Evolutionary conservation across 1,140 invertebrate species (phyloP).

Genomic region (Tetramorium alpestre): DNA sequence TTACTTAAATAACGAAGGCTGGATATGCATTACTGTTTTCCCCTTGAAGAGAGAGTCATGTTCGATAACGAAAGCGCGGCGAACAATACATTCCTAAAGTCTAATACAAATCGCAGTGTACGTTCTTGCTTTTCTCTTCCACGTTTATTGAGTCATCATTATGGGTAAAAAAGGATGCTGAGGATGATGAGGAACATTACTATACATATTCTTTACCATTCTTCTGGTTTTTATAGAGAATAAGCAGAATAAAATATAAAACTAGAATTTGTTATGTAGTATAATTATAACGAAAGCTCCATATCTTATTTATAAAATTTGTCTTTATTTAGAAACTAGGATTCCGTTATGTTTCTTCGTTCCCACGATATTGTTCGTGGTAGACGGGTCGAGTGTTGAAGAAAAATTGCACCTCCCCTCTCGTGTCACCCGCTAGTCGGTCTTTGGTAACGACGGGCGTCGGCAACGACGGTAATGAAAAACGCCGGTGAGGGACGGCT

Average conservation of each 20-base stretch:
- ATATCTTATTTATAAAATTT: neutral
- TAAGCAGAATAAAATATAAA: neutral
- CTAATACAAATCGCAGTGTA: too few relatives aligned
- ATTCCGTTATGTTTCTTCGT: neutral
- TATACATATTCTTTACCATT: neutral
- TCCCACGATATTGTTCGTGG: slow-evolving; percentile 20
- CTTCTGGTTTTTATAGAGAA: neutral
- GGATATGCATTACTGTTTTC: slow-evolving; percentile 49
- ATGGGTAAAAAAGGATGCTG: neutral
- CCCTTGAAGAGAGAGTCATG: slow-evolving; percentile 35
- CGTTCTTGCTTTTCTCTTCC: neutral
- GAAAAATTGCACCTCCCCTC: slow-evolving; percentile 54
- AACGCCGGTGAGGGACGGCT: slow-evolving; percentile 64
- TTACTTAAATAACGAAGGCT: slow-evolving; percentile 60
- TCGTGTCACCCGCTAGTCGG: slow-evolving; percentile 48
- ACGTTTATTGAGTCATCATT: slow-evolving; percentile 14
- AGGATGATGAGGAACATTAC: neutral
- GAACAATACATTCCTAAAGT: slow-evolving; percentile 45
- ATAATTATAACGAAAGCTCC: slow-evolving; percentile 5
- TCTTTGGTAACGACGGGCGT: slow-evolving; percentile 57
- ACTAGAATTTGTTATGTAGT: neutral
- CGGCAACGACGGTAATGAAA: slow-evolving; percentile 69
- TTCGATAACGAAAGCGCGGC: slow-evolving; percentile 67
- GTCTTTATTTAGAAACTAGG: neutral
- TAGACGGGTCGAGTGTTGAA: slow-evolving; percentile 24